A percentile compares a stretch with the other conserved stretches of the same genome.
Evolutionary conservation across 1,140 invertebrate species (phyloP).

Genomic region (Heliconius hermathena): DNA sequence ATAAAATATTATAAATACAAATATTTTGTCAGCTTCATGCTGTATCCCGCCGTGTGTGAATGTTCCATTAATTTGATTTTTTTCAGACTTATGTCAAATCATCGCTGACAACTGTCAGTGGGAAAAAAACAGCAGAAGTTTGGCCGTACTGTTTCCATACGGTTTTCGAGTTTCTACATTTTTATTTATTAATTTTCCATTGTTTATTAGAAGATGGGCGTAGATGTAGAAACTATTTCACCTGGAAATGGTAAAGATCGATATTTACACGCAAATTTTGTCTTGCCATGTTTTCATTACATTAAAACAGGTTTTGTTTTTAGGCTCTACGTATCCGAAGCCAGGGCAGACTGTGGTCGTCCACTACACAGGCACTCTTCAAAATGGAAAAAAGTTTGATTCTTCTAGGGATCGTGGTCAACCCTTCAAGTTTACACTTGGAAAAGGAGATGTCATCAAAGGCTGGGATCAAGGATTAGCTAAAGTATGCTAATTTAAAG

Average conservation of each 20-base stretch:
- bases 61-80: too few relatives aligned
- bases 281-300: not conserved
- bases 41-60: too few relatives aligned
- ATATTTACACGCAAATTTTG: not conserved
- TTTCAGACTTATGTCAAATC: not conserved
- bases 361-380: constrained; percentile 95
- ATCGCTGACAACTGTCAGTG: not conserved
- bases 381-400: constrained; percentile 94
- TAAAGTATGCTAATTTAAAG: constrained; percentile 82
- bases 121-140: constrained; percentile 7
- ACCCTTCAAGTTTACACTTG: constrained; percentile 97
- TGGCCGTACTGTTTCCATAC: not conserved
- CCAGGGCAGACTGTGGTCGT: constrained; percentile 95
- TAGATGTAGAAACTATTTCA: constrained; percentile 88
- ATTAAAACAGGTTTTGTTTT: constrained; percentile 45
- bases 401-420: constrained; percentile 95
- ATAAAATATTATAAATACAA: not conserved
- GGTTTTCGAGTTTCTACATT: constrained; percentile 6
- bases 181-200: constrained; percentile 11
- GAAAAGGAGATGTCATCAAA: constrained; percentile 96
- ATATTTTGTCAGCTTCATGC: too few relatives aligned
- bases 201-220: constrained; percentile 84
- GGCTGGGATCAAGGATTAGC: constrained; percentile 98
- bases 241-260: constrained; percentile 87
- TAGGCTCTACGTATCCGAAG: constrained; percentile 95